Conservation (phyloP, 2,888 invertebrate species). For the Mythimna ferrago region DNA sequence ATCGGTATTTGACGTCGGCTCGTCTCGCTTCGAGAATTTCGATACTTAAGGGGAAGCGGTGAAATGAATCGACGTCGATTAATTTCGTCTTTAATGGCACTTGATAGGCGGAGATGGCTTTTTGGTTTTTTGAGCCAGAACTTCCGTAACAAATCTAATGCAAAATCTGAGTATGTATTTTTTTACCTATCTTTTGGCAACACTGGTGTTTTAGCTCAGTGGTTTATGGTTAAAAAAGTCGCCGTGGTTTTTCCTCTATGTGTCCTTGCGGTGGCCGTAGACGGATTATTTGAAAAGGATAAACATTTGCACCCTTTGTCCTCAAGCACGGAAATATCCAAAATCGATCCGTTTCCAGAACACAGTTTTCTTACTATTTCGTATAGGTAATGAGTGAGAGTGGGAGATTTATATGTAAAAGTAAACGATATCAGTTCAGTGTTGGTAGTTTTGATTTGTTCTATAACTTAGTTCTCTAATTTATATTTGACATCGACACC, state of each 20-base stretch:
- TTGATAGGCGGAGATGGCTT: constrained; percentile 26
- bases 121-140: neutral
- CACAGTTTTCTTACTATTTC: neutral
- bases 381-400: too few relatives aligned
- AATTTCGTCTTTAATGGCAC: constrained; percentile 30
- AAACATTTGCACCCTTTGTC: constrained; percentile 2
- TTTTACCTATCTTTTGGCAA: constrained; percentile 1
- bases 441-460: neutral
- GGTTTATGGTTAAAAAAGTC: constrained; percentile 7
- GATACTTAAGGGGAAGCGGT: constrained; percentile 37
- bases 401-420: neutral
- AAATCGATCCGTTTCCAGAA: constrained; percentile 1
- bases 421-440: neutral
- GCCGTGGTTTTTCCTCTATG: constrained; percentile 12
- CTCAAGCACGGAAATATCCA: neutral
- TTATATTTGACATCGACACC: constrained; percentile 11
- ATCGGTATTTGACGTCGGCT: constrained; percentile 50
- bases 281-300: constrained; percentile 21
- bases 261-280: neutral
- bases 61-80: constrained; percentile 20
- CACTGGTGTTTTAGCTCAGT: neutral
- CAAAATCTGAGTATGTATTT: constrained; percentile 22
- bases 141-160: constrained; percentile 12
- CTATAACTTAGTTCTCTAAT: neutral
- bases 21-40: constrained; percentile 46